Evolutionary conservation across 2,113 vertebrate species (phyloP).

Genomic region (Smithornis capensis): DNA sequence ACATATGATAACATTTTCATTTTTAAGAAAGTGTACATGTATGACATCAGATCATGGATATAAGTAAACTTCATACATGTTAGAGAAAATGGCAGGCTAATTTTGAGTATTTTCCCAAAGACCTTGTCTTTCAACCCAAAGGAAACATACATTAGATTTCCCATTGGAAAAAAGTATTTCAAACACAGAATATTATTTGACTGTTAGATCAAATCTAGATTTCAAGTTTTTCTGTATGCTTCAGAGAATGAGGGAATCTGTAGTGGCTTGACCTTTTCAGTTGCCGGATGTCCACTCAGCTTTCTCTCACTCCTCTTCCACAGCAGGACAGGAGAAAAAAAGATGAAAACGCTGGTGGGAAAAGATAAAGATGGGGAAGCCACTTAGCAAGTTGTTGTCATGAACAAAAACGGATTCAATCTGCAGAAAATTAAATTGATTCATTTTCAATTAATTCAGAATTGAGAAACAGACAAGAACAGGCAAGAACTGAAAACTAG

Average conservation of each 20-base stretch:
- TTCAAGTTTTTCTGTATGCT: neutral
- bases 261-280: neutral
- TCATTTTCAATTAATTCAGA: neutral
- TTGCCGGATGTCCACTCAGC: neutral
- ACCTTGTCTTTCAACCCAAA: neutral
- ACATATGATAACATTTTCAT: neutral
- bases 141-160: neutral
- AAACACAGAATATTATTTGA: neutral
- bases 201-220: neutral
- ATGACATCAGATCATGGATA: neutral
- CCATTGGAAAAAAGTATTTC: neutral
- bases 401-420: neutral
- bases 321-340: neutral
- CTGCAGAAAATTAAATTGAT: neutral
- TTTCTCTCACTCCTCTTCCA: neutral
- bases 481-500: neutral
- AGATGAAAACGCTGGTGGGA: fast-evolving
- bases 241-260: neutral
- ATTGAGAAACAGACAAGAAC: neutral
- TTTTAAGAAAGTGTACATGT: neutral
- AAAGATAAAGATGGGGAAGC: neutral
- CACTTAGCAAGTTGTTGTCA: neutral
- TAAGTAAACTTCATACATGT: neutral
- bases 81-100: neutral
- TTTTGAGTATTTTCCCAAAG: neutral